Evolutionary conservation across 2,888 invertebrate genomes (phyloP), one percentile per base, ranked within the genome.

Genomic region (Dryococelus australis): DNA sequence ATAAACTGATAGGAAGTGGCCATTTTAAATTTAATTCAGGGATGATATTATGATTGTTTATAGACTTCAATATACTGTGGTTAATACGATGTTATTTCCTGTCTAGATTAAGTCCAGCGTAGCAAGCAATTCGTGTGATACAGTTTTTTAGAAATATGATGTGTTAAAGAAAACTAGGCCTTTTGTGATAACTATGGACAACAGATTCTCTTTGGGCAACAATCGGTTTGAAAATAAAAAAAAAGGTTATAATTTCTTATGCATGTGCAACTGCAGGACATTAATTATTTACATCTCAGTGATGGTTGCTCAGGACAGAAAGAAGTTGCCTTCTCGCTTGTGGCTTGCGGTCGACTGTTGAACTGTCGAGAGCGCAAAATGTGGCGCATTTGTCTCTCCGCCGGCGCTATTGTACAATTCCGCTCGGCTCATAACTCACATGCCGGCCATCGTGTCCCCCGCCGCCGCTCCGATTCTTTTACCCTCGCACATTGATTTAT

Each of bases 351-450:
- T 65, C 65, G 65, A 65, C 65, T 65, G 16, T 65, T 65, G 65
- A 65, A 65, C 4, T 81, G 81, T 86, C 79, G 81, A 47, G 81
- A 86, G 86, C 80, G 87, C 85, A 79, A 85, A 87, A 84, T 80
- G 51, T 85, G 80, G 85, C 87, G 78, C 87, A 78, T 87, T 87
- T 87, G 85, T 87, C 79, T 87, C 85, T 85, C 65, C 78, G 78
- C 78, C 80, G n/a, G 80, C 78, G 78, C 87, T 35, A 85, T 85
- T 85, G 87, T 85, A 65, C 65, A 24, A 65, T 65, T 65, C 65
- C 65, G 65, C 65, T 24, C 65, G 65, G 65, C 65, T 65, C 65
- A 65, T 65, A 65, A 65, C 65, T 65, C 65, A 65, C 65, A 65
- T 65, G 8, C 24, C 65, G 24, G 20, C 20, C 65, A 65, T 20